Conservation (phyloP, 2,113 vertebrate genomes). For the Pycnonotus jocosus region DNA sequence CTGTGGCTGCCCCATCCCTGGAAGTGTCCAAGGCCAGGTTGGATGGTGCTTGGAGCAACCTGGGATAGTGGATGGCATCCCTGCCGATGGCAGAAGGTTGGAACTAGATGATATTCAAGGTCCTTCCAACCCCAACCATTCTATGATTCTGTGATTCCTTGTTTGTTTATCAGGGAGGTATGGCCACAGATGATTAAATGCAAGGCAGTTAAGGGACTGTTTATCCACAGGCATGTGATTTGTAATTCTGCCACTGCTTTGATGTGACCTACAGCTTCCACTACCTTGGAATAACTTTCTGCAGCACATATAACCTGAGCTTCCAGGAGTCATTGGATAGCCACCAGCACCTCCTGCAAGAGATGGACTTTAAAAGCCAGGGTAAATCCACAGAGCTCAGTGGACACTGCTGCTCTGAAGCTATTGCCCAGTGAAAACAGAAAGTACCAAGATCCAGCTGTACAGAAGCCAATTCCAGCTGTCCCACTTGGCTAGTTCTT, state of each 20-base stretch:
- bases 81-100: not conserved
- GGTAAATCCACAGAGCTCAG: fast-evolving
- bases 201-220: not conserved
- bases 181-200: not conserved
- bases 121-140: not conserved
- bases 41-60: not conserved
- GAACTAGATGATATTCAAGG: not conserved
- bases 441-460: not conserved
- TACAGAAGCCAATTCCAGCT: not conserved
- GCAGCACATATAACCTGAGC: not conserved
- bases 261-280: not conserved
- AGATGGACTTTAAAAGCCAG: not conserved
- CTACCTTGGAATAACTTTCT: not conserved
- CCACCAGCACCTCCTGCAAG: fast-evolving
- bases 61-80: not conserved
- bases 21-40: not conserved
- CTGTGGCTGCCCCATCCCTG: not conserved
- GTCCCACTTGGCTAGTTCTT: not conserved
- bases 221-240: not conserved
- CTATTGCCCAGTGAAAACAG: not conserved
- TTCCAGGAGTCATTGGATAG: not conserved
- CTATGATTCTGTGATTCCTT: not conserved
- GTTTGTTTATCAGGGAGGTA: not conserved
- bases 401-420: not conserved
- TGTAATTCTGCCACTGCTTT: not conserved